These are phyloP conservation scores for Gastracanthus pulcherrimus DNA, from an alignment of 2,888 invertebrate genomes.

Conservation along the genomic window DNA sequence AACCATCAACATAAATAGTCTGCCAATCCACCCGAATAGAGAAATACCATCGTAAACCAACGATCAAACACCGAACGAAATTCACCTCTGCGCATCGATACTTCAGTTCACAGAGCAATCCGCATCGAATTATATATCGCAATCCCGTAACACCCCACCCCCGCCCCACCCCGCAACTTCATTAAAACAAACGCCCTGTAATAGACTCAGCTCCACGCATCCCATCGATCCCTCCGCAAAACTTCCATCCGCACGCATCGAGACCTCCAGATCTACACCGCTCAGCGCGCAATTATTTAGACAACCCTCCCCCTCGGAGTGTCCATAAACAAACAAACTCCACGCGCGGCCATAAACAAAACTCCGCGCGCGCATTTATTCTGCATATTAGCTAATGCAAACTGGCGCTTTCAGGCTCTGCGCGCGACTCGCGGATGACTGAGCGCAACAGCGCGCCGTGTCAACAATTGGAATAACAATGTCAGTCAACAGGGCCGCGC, in stretches of 20 bases:
- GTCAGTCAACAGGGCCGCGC: neutral
- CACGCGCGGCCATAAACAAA: neutral
- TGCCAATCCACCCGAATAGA: too few relatives aligned
- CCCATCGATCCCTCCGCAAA: neutral
- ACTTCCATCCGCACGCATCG: too few relatives aligned
- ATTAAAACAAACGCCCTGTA: neutral
- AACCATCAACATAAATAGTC: too few relatives aligned
- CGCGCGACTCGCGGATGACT: neutral
- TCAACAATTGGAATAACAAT: constrained; percentile 39
- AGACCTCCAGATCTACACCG: neutral
- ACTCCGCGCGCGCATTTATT: constrained; percentile 12
- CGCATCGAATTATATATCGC: constrained; percentile 1
- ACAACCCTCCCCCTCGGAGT: neutral
- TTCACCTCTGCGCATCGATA: neutral
- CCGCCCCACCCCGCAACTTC: neutral
- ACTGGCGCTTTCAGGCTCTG: neutral
- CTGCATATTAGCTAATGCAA: constrained; percentile 19
- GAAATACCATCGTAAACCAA: neutral
- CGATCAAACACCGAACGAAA: neutral
- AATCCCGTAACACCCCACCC: neutral
- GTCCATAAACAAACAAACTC: neutral
- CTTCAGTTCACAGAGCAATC: too few relatives aligned
- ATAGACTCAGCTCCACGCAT: neutral
- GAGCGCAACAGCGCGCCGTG: neutral
- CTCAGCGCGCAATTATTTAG: neutral